Conservation (phyloP, 2,888 invertebrate genomes). For the Tachina grossa region DNA sequence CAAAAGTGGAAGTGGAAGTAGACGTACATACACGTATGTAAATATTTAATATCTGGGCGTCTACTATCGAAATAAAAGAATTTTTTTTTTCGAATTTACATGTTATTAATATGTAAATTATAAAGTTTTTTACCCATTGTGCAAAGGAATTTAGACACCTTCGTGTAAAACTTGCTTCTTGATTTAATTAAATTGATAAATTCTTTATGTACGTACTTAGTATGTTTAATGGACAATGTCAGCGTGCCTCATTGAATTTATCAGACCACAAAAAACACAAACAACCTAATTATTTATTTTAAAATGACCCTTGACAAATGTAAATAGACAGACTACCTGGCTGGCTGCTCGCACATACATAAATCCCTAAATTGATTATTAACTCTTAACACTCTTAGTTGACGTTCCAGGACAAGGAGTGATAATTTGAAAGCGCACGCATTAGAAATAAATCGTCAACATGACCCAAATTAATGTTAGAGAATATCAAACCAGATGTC, state of each 20-base stretch:
- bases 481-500: constrained; percentile 64
- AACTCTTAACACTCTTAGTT: constrained; percentile 18
- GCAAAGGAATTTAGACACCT: no score
- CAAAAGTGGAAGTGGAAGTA: no score
- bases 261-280: background rate
- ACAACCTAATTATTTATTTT: background rate
- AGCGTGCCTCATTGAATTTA: background rate
- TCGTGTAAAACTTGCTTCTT: no score
- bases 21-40: no score
- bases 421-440: constrained; percentile 17
- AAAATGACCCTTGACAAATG: constrained; percentile 16
- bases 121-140: no score
- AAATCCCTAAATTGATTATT: constrained; percentile 23
- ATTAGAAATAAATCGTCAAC: constrained; percentile 59
- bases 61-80: no score
- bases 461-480: constrained; percentile 77
- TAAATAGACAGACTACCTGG: background rate
- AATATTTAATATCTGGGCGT: no score
- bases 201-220: no score
- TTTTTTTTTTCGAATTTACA: no score
- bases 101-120: no score
- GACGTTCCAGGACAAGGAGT: constrained; percentile 56
- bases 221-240: background rate
- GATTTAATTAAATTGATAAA: no score
- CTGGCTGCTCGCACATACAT: background rate